Evolutionary conservation across 2,888 invertebrate genomes (phyloP).

Genomic region (Pseudanteris insignis): DNA sequence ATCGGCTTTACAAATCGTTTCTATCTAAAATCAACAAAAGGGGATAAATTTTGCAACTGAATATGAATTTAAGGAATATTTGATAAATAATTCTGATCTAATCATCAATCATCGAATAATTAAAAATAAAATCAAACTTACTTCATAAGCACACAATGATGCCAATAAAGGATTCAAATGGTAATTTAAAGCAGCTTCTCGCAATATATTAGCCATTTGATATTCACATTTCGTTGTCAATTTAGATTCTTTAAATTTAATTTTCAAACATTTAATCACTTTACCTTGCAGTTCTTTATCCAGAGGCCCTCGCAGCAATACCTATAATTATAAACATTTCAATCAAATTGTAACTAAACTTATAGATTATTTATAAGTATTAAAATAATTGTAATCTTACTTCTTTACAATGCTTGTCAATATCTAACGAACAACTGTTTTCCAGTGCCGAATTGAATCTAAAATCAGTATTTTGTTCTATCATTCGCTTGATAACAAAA

Average conservation of each 20-base stretch:
- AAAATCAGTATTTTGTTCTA: constrained; percentile 90
- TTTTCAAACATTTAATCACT: constrained; percentile 84
- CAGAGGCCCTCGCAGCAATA: constrained; percentile 55
- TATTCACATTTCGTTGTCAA: constrained; percentile 81
- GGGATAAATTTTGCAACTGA: no score
- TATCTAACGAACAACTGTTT: constrained; percentile 83
- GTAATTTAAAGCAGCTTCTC: constrained; percentile 90
- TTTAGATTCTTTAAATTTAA: constrained; percentile 79
- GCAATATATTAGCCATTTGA: constrained; percentile 82
- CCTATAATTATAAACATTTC: constrained; percentile 44
- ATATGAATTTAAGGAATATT: no score
- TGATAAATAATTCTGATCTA: no score
- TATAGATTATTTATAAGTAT: no score
- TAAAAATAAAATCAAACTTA: constrained; percentile 53
- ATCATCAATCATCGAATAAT: neutral
- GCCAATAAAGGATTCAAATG: constrained; percentile 88
- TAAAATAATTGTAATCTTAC: constrained; percentile 65
- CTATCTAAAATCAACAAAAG: constrained; percentile 58
- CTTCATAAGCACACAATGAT: constrained; percentile 78
- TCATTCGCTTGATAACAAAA: constrained; percentile 86
- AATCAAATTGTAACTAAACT: no score
- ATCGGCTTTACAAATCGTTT: constrained; percentile 68
- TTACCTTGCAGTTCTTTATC: constrained; percentile 85
- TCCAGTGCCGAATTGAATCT: constrained; percentile 87
- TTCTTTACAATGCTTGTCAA: constrained; percentile 76